Percentiles rank a stretch among this genome's conserved stretches.
Evolutionary conservation across 2,888 invertebrate genomes (phyloP).

Genomic region (Machimus rusticus): DNA sequence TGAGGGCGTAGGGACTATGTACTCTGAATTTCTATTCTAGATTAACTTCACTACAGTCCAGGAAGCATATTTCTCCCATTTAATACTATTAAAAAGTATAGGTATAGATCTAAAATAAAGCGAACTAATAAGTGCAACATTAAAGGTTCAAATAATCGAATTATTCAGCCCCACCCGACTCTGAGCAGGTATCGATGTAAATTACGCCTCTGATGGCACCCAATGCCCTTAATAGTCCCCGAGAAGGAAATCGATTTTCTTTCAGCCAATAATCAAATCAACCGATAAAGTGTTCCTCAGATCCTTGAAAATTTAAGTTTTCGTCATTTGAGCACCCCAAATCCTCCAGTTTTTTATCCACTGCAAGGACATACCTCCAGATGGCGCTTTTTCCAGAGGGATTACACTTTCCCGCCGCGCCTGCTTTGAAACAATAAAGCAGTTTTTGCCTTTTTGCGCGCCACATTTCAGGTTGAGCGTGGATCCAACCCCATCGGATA

Average conservation of each 20-base stretch:
- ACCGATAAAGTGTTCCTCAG: conserved; percentile 1
- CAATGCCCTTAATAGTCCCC: neutral
- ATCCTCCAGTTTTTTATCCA: neutral
- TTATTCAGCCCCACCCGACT: neutral
- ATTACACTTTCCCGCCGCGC: conserved; percentile 21
- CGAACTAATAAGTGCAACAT: neutral
- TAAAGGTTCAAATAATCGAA: neutral
- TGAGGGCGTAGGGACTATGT: neutral
- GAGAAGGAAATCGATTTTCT: conserved; percentile 34
- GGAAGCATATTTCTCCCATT: neutral
- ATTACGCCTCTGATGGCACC: neutral
- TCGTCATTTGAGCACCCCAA: neutral
- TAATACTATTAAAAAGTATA: neutral
- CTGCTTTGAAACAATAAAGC: conserved; percentile 23
- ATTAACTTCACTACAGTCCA: neutral
- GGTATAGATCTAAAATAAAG: neutral
- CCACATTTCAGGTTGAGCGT: neutral
- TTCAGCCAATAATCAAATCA: conserved; percentile 43
- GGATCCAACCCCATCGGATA: neutral
- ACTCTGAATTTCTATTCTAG: neutral
- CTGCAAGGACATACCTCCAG: conserved; percentile 11
- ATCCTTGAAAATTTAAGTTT: conserved; percentile 12
- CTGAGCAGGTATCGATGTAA: neutral
- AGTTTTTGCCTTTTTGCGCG: conserved; percentile 29
- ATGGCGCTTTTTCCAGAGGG: conserved; percentile 40